Evolutionary conservation across 2,797 vertebrate genomes (phyloP).

Genomic region (Aeoliscus strigatus): DNA sequence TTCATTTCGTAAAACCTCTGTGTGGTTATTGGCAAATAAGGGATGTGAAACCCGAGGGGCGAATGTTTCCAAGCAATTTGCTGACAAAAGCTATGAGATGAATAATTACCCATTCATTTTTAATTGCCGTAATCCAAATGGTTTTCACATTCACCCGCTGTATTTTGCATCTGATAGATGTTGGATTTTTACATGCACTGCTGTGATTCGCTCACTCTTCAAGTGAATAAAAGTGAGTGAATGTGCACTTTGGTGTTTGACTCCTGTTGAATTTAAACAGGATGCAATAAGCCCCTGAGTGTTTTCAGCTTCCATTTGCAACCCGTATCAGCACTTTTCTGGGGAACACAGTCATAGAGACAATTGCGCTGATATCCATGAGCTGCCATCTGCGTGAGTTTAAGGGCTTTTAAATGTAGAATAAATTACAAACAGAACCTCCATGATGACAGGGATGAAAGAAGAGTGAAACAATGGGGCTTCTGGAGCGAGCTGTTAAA

Average conservation of each 20-base stretch:
- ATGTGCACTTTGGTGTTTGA: constrained; percentile 25
- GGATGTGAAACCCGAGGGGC: constrained; percentile 9
- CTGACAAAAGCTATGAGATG: constrained; percentile 29
- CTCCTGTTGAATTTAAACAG: constrained; percentile 49
- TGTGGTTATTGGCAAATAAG: constrained; percentile 39
- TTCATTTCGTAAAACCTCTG: constrained; percentile 28
- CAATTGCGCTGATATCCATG: constrained; percentile 46
- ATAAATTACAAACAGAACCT: no score
- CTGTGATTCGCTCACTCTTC: constrained; percentile 43
- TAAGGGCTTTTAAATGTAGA: constrained; percentile 49
- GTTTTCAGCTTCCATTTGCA: no score
- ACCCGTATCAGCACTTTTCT: no score
- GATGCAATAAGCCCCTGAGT: constrained; percentile 43
- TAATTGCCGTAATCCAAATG: constrained; percentile 45
- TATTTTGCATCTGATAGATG: constrained; percentile 36
- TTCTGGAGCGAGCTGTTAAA: no score
- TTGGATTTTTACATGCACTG: constrained; percentile 47
- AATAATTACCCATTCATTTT: constrained; percentile 47
- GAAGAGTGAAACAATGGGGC: no score
- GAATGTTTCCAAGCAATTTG: constrained; percentile 28
- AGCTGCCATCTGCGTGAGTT: constrained; percentile 58
- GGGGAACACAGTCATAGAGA: constrained; percentile 44
- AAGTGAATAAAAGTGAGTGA: constrained; percentile 35
- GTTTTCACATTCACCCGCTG: constrained; percentile 24
- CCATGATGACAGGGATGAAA: no score